Evolutionary conservation across 2,888 invertebrate species (phyloP), one percentile per base, ranked within the genome.

Genomic region (Amblyjoppa fuscipennis): DNA sequence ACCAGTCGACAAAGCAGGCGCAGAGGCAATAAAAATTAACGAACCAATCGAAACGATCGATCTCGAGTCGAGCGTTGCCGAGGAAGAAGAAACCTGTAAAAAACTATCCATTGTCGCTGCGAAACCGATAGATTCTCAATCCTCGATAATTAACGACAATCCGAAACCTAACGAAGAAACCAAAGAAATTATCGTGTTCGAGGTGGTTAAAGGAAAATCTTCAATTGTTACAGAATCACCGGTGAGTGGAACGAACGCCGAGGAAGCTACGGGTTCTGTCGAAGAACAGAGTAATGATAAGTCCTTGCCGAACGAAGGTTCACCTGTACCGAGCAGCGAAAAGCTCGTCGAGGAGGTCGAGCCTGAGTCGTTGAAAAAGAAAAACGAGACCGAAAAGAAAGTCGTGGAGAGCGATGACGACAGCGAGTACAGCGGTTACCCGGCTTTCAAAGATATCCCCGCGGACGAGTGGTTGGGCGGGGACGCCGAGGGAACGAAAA

Each of bases 361-460:
- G 41, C 66, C 49, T 4, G 53, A 66, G 7, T 45, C 41, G 75
- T 38, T 25, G 49, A 59, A 75, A n/a, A 68, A 73, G 53, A 11
- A 20, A 11, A 53, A 38, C 5, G 53, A 31, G 59, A 53, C 49
- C 9, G 71, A 51, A 11, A 20, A 11, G 51, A 64, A 59, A 61
- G 74, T 77, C 9, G 53, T 16, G 7, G 75, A 70, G 28, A 85
- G 51, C 51, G 87, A 83, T n/a, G 38, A 84, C 5, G 89, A 88
- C 9, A 87, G 86, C 25, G 89, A 89, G 34, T 84, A 78, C 3
- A 88, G 91, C 7, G 53, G 38, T 20, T 83, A 84, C 77, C 59
- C 83, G 2, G 87, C 91, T 20, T 92, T 93, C 77, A 88, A 91
- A 87, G 91, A 93, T 64, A 90, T 92, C 71, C 78, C 90, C 3